Conservation (phyloP, 2,888 invertebrate species). For the Cerceris rybyensis region DNA sequence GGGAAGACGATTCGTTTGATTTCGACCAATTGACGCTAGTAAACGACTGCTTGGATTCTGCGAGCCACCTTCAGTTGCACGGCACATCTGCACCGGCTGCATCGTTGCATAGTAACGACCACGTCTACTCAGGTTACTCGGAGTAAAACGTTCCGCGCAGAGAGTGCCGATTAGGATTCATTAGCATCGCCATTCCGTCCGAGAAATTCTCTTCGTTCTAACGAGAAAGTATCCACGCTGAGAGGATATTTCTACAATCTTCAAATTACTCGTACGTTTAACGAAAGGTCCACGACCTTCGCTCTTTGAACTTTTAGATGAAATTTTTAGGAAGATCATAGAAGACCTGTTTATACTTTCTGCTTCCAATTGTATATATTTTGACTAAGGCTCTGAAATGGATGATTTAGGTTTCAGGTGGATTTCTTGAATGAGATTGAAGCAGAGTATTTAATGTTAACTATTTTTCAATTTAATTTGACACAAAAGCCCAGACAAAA, state of each 20-base stretch:
- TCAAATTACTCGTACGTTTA: too few relatives aligned
- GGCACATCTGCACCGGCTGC: constrained; percentile 24
- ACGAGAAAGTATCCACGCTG: constrained; percentile 50
- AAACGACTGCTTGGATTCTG: constrained; percentile 17
- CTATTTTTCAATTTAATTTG: too few relatives aligned
- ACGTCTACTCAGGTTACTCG: constrained; percentile 51
- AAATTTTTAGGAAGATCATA: too few relatives aligned
- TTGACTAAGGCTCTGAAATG: too few relatives aligned
- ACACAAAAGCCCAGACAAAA: too few relatives aligned
- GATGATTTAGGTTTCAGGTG: too few relatives aligned
- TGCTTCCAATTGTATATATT: too few relatives aligned
- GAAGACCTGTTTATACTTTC: too few relatives aligned
- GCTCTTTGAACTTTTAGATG: too few relatives aligned
- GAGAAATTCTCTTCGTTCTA: constrained; percentile 48
- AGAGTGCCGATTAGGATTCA: constrained; percentile 66
- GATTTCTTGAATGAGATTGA: too few relatives aligned
- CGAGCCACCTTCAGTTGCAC: constrained; percentile 3
- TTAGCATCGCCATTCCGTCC: constrained; percentile 49
- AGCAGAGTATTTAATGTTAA: too few relatives aligned
- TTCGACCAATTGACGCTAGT: constrained; percentile 58
- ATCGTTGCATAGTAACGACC: constrained; percentile 26
- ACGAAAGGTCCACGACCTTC: too few relatives aligned
- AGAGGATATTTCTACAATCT: constrained; percentile 11
- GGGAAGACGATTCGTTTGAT: constrained; percentile 56
- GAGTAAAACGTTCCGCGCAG: constrained; percentile 53